phyloP scores from a whole-genome alignment of 1,140 invertebrate genomes.

The Panagrolaimus sp. region DNA sequence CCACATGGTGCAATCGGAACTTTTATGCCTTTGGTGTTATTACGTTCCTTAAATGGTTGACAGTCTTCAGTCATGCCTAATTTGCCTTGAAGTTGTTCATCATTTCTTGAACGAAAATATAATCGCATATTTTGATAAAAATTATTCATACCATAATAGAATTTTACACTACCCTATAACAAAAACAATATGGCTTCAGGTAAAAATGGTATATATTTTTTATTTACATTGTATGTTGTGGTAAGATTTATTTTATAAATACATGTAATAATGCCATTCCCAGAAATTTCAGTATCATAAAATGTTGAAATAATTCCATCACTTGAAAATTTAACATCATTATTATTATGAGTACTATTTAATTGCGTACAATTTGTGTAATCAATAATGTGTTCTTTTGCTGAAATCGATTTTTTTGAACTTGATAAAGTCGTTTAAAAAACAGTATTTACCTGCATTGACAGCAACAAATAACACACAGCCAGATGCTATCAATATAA shows the following conservation, averaged over 20 bases:
- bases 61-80: neutral
- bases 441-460: neutral
- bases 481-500: neutral
- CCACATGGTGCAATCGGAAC: neutral
- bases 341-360: neutral
- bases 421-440: neutral
- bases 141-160: neutral
- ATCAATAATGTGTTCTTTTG: neutral
- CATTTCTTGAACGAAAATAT: constrained; percentile 9
- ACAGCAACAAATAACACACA: neutral
- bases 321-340: too few relatives aligned
- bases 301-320: neutral
- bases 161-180: neutral
- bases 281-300: neutral
- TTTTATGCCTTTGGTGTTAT: neutral
- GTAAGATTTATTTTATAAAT: neutral
- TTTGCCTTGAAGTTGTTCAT: constrained; percentile 2
- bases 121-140: constrained; percentile 7
- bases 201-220: too few relatives aligned
- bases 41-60: neutral
- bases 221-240: neutral
- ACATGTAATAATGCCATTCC: neutral
- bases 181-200: too few relatives aligned
- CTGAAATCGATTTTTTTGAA: neutral
- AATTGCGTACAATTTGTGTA: neutral